Evolutionary conservation across 2,113 vertebrate species (phyloP), one percentile per base, ranked within the genome.

Genomic region (Macrotis lagotis): DNA sequence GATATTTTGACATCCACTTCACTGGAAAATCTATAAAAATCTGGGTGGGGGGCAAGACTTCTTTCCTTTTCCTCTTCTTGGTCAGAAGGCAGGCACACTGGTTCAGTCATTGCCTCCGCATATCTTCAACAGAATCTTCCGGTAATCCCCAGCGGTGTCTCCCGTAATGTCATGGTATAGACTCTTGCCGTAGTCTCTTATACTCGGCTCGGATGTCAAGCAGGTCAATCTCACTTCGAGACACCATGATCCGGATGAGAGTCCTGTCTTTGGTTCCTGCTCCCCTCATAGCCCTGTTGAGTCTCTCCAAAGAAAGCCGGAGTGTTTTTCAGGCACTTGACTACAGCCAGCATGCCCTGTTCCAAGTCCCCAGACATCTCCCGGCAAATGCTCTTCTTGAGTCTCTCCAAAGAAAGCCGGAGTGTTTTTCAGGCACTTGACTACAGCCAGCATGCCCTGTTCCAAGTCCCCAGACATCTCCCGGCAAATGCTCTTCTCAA

Each of bases 401-500:
- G n/a, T n/a, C n/a, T n/a, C n/a, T n/a, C n/a, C n/a, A n/a, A 37
- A 51, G 9, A 91, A 50, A 10, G 48, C 47, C 52, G 44, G 11
- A 52, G 37, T 37, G 37, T 22, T 44, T 44, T 22, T 16, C 66
- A n/a, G n/a, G n/a, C n/a, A n/a, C 66, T 8, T 19, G 14, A 44
- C 99, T 96, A 99, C 99, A 19, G 99, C 99, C 97, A 99, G 98
- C 99, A 99, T 99, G 98, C 99, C 99, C 89, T 94, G 98, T 96
- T 99, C 99, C 98, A 99, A 96, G 92, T 99, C 98, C 59, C 99
- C 99, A 28, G 99, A 99, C 99, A 99, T 99, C 97, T 99, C 99
- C 52, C 99, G 98, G 95, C 99, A 99, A 96, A 99, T 99, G 91
- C 99, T 99, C 95, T 99, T 99, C 96, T 99, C 99, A 2, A 99